Percentiles rank a stretch among this genome's conserved stretches.
phyloP scores from a whole-genome alignment of 2,113 vertebrate species.

The Syngnathus scovelli region DNA sequence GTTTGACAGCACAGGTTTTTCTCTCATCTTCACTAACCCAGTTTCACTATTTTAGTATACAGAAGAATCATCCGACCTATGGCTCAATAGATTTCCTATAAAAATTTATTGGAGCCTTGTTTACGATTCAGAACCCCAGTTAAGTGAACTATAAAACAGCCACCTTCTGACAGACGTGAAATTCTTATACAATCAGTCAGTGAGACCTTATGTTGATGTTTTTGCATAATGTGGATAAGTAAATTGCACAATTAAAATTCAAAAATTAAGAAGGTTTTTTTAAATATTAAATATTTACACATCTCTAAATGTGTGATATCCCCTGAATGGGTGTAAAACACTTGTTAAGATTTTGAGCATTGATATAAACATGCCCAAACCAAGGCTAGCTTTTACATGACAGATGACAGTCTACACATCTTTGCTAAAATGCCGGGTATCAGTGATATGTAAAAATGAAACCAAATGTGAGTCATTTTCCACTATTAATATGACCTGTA shows the following conservation, averaged over 20 bases:
- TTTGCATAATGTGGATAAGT: neutral
- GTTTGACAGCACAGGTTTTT: slow-evolving; percentile 5
- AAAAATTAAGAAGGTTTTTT: neutral
- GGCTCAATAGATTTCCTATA: slow-evolving; percentile 32
- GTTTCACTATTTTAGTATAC: neutral
- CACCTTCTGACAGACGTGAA: slow-evolving; percentile 46
- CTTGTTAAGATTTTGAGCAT: too few species aligned
- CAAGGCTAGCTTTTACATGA: too few species aligned
- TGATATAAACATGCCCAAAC: too few species aligned
- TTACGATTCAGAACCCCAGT: slow-evolving; percentile 32
- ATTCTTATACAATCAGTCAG: slow-evolving; percentile 28
- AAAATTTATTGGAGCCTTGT: slow-evolving; percentile 28
- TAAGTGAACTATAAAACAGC: slow-evolving; percentile 27
- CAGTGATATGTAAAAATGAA: too few species aligned
- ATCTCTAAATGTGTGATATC: too few species aligned
- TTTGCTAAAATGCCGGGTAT: too few species aligned
- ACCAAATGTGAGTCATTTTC: too few species aligned
- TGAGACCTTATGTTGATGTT: neutral
- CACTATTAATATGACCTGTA: too few species aligned
- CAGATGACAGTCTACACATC: too few species aligned
- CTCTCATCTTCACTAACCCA: slow-evolving; percentile 5
- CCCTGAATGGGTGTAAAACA: too few species aligned
- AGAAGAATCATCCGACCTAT: slow-evolving; percentile 14
- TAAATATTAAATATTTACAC: too few species aligned
- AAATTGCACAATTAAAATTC: neutral